Percentiles rank a stretch among this genome's conserved stretches.
phyloP scores from a whole-genome alignment of 1,140 invertebrate species.

The Samia ricini region DNA sequence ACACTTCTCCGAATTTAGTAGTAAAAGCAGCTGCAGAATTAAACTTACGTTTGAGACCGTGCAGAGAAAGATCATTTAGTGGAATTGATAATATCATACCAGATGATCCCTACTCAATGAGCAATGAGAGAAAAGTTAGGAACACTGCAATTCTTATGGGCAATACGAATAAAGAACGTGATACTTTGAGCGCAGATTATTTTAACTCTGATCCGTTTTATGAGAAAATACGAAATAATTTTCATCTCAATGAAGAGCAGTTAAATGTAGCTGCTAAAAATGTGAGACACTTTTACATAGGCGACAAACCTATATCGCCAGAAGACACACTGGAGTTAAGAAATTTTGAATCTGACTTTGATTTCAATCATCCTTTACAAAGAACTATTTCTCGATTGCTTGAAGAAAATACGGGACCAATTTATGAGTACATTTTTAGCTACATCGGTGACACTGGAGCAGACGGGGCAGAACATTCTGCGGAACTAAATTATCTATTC shows the following conservation, averaged over 20 bases:
- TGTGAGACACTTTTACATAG: slow-evolving; percentile 60
- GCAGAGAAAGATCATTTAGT: slow-evolving; percentile 61
- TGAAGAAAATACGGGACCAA: slow-evolving; percentile 47
- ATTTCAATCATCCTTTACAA: slow-evolving; percentile 53
- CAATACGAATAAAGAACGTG: slow-evolving; percentile 47
- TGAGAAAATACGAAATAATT: slow-evolving; percentile 48
- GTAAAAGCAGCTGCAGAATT: slow-evolving; percentile 43
- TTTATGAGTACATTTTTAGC: slow-evolving; percentile 61
- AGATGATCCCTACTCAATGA: slow-evolving; percentile 49
- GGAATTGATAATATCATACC: slow-evolving; percentile 58
- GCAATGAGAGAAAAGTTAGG: slow-evolving; percentile 51
- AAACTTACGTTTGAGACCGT: slow-evolving; percentile 48
- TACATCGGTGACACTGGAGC: slow-evolving; percentile 37
- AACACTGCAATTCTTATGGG: slow-evolving; percentile 61
- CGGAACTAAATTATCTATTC: slow-evolving; percentile 58
- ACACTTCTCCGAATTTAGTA: slow-evolving; percentile 42
- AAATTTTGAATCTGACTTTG: slow-evolving; percentile 57
- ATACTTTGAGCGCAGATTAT: slow-evolving; percentile 35
- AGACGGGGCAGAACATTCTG: slow-evolving; percentile 36
- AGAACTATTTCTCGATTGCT: slow-evolving; percentile 45
- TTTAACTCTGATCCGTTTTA: slow-evolving; percentile 55
- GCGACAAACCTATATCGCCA: slow-evolving; percentile 46
- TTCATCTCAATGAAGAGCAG: slow-evolving; percentile 47
- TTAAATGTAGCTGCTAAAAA: slow-evolving; percentile 36
- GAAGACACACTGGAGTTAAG: slow-evolving; percentile 34